These are phyloP conservation scores for Drosophila subpulchrella DNA, from an alignment of 1,140 invertebrate genomes.

Conservation along the genomic window DNA sequence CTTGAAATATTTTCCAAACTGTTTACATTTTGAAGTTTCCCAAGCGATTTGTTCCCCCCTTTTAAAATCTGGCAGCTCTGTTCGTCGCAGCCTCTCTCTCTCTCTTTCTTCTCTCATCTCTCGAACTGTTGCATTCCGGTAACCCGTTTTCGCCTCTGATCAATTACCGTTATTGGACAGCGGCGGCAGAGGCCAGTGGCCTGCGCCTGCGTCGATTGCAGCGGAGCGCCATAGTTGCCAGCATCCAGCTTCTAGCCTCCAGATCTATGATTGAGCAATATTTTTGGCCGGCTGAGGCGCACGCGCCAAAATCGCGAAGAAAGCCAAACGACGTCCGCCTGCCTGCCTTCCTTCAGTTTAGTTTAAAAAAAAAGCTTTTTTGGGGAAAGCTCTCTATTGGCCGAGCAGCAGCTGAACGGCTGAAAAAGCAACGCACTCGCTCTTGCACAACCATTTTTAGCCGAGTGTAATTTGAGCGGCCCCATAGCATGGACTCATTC, in stretches of 20 bases:
- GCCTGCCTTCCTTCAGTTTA: conserved; percentile 11
- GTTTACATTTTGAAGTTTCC: background rate
- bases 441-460: conserved; percentile 84
- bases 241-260: conserved; percentile 21
- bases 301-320: conserved; percentile 55
- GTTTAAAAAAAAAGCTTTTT: conserved; percentile 38
- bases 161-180: conserved; percentile 72
- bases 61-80: conserved; percentile 11
- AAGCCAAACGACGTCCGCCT: conserved; percentile 6
- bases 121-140: conserved; percentile 63
- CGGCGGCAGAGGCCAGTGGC: conserved; percentile 41
- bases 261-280: conserved; percentile 69
- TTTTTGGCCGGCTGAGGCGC: conserved; percentile 47
- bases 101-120: background rate
- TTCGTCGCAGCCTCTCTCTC: conserved; percentile 6
- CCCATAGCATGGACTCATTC: conserved; percentile 77
- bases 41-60: background rate
- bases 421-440: conserved; percentile 50
- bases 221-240: conserved; percentile 12
- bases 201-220: conserved; percentile 23
- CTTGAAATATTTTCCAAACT: background rate
- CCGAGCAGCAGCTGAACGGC: background rate
- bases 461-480: conserved; percentile 84
- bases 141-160: conserved; percentile 65
- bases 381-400: conserved; percentile 50